Base-by-base conservation (phyloP, 2,888 invertebrate species). In the Drosophila robusta region DNA sequence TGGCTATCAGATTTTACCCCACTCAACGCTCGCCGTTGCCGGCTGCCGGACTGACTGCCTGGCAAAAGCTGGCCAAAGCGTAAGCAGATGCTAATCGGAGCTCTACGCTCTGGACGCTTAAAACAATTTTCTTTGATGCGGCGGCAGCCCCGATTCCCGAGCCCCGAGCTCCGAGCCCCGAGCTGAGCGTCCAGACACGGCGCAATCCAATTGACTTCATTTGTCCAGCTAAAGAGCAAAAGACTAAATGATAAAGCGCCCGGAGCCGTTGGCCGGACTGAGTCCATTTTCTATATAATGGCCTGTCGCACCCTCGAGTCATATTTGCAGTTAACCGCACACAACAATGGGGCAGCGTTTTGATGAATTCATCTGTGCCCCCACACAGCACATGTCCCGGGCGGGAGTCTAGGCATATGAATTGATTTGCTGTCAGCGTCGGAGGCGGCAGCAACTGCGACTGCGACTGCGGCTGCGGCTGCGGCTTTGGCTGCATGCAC, bases 101-200 rank as follows among this genome's bases (percentile, higher is more conserved):
- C 67, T 65, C 64, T 65, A 63, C 71, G 70, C 60, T 77, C 45
- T 51, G 73, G 42, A 72, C 64, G 86, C 86, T 86, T 84, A 89
- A 87, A 87, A 87, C 89, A 89, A 87, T 87, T 87, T 87, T 73
- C 86, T 87, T 87, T 89, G 88, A 86, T 88, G 83, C 82, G 64
- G 65, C 65, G 9, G 8, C 29, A 8, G 38, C 22, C 32, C 41
- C 32, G 47, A 52, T 18, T 7, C 26, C 26, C 29, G 29, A 29
- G 9, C 9, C 65, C 36, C 32, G 45, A 29, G 9, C 9, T 63
- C 36, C 32, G 45, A 41, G 41, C 22, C 32, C 41, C 24, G 47
- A 54, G 29, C 29, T 8, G 29, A 29, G 29, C 29, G 55, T 24
- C 52, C 55, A 45, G 69, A 60, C 70, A 67, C 62, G 70, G 65